These are phyloP conservation scores for Solen grandis DNA, from an alignment of 1,140 invertebrate species.

Conservation along the genomic window DNA sequence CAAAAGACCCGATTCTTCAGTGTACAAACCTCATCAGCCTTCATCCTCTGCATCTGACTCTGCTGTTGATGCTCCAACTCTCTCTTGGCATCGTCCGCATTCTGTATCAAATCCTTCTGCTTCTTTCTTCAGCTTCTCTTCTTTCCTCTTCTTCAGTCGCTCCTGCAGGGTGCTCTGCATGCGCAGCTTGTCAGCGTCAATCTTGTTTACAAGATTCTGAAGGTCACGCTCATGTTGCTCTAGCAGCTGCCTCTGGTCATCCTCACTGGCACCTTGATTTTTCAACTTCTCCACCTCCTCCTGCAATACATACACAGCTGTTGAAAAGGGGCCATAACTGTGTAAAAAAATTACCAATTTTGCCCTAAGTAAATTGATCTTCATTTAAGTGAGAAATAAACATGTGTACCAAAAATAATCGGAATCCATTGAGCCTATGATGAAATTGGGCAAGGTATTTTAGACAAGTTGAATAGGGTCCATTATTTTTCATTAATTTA, in stretches of 20 bases:
- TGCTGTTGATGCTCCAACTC: conserved; percentile 71
- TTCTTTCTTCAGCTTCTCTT: conserved; percentile 71
- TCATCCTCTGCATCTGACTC: conserved; percentile 69
- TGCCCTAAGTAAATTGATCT: neutral
- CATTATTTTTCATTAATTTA: too few relatives aligned
- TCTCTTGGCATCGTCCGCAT: conserved; percentile 63
- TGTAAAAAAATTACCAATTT: neutral
- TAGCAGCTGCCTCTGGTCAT: conserved; percentile 74
- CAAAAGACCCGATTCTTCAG: too few relatives aligned
- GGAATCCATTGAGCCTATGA: too few relatives aligned
- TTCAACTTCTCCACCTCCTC: conserved; percentile 72
- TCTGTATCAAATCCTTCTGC: conserved; percentile 67
- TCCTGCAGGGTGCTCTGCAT: conserved; percentile 77
- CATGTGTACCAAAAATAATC: too few relatives aligned
- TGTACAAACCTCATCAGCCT: conserved; percentile 78
- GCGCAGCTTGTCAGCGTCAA: conserved; percentile 77
- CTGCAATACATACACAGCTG: conserved; percentile 54
- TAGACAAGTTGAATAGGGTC: too few relatives aligned
- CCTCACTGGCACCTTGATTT: conserved; percentile 70
- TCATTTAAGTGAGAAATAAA: too few relatives aligned
- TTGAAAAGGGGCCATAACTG: neutral
- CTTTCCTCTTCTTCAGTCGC: conserved; percentile 69
- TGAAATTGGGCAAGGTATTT: too few relatives aligned
- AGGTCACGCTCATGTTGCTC: conserved; percentile 74
- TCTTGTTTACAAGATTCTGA: conserved; percentile 73